Conservation (phyloP, 2,888 invertebrate species). For the Nysson spinosus region DNA sequence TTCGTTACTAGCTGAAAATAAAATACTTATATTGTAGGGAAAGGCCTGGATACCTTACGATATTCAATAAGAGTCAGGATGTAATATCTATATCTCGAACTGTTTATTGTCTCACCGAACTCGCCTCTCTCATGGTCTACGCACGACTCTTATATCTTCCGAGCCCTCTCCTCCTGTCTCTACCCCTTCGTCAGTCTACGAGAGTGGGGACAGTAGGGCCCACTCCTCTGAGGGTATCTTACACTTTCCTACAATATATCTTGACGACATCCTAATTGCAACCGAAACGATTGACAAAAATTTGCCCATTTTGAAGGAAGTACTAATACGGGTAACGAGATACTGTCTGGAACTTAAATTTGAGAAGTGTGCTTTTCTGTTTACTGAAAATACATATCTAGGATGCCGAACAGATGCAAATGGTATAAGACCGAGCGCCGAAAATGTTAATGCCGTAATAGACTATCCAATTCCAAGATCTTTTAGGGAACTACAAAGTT, state of each 20-base stretch:
- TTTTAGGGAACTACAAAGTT: conserved; percentile 2
- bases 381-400: background rate
- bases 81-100: too few species aligned
- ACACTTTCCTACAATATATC: too few species aligned
- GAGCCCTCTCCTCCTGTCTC: too few species aligned
- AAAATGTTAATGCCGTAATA: background rate
- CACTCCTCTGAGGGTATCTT: too few species aligned
- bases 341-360: conserved; percentile 3
- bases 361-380: background rate
- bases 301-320: background rate
- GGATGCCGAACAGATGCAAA: background rate
- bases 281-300: background rate
- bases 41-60: too few species aligned
- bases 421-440: background rate
- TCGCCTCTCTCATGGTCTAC: too few species aligned
- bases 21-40: too few species aligned
- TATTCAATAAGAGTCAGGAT: too few species aligned
- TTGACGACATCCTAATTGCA: background rate
- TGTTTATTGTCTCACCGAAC: too few species aligned
- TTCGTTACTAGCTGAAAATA: background rate
- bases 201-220: too few species aligned
- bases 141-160: too few species aligned
- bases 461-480: background rate
- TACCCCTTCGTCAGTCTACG: too few species aligned
- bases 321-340: background rate